Evolutionary conservation across 2,888 invertebrate genomes (phyloP).

Genomic region (Drosophila nigricruria): DNA sequence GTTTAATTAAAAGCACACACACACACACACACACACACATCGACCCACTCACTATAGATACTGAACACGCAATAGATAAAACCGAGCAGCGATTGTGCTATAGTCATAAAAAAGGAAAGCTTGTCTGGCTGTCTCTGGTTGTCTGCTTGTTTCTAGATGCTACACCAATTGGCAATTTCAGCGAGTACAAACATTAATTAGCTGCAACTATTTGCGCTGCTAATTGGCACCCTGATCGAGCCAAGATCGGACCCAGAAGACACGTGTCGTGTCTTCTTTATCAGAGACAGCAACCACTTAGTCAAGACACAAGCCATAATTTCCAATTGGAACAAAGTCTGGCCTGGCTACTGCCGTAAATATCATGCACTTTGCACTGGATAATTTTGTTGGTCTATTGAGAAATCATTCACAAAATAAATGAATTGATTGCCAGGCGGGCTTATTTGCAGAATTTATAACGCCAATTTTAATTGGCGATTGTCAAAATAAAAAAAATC

Average conservation of each 20-base stretch:
- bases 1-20: slow-evolving; percentile 72
- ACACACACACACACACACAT: slow-evolving; percentile 19
- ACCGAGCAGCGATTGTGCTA: slow-evolving; percentile 9
- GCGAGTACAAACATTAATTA: slow-evolving; percentile 68
- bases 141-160: slow-evolving; percentile 1
- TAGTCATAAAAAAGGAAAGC: slow-evolving; percentile 4
- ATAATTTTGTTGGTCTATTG: background rate
- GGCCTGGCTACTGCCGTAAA: slow-evolving; percentile 8
- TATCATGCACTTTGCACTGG: slow-evolving; percentile 43
- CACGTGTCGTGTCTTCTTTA: slow-evolving; percentile 20
- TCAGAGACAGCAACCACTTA: background rate
- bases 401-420: slow-evolving; percentile 37
- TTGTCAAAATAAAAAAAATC: slow-evolving; percentile 47
- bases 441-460: slow-evolving; percentile 52
- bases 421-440: slow-evolving; percentile 11
- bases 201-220: slow-evolving; percentile 42
- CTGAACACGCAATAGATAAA: slow-evolving; percentile 48
- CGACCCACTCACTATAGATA: slow-evolving; percentile 23
- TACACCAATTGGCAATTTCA: slow-evolving; percentile 54
- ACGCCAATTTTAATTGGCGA: slow-evolving; percentile 60
- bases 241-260: background rate
- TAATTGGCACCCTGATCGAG: slow-evolving; percentile 40
- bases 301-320: slow-evolving; percentile 19
- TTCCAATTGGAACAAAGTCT: slow-evolving; percentile 35
- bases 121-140: slow-evolving; percentile 1